Base-by-base conservation (phyloP, 2,888 invertebrate species). In the Ophraella communa region DNA sequence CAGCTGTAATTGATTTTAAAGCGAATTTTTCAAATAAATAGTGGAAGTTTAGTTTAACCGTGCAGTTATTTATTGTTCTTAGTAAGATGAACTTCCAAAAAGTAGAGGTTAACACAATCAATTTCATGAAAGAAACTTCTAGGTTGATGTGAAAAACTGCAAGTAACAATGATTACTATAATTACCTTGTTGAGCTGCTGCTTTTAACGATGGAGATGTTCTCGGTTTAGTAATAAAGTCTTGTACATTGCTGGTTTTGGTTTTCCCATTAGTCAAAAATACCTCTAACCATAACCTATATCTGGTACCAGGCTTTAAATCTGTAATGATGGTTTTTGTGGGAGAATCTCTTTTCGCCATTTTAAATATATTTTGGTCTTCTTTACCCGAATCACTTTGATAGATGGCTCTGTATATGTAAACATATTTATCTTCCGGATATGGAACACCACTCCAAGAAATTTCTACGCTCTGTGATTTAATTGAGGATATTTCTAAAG, bases 281-380 rank as follows among this genome's bases (percentile, higher is more conserved):
- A 95, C 87, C 77, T 95, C 95, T 68, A 96, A 82, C 95, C 95
- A 95, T 20, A 95, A 84, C 47, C 93, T 89, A 79, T 95, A 95
- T 76, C 94, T 89, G 14, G 93, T 91, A 54, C 92, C 90, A 0
- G 95, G 91, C 76, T 91, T 90, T 39, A 92, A 83, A 67, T 90
- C 90, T 76, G 84, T 85, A 30, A 91, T 88, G 18, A 88, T 80
- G 0, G 89, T 88, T 73, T 87, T 88, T 0, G 89, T 86, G 1
- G 87, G 87, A 8, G 89, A 88, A 77, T 91, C 91, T 62, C 90
- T 83, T 74, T 91, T 91, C 8, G 91, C 90, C 35, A 91, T 87
- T 81, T 91, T 91, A 77, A 91, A 92, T 0, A 88, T 88, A 75
- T 88, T 90, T 57, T 85, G 89, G 75, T 89, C 89, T 74, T 92